These are phyloP conservation scores for Pseudoatta argentina DNA, from an alignment of 1,140 invertebrate genomes.

Conservation along the genomic window DNA sequence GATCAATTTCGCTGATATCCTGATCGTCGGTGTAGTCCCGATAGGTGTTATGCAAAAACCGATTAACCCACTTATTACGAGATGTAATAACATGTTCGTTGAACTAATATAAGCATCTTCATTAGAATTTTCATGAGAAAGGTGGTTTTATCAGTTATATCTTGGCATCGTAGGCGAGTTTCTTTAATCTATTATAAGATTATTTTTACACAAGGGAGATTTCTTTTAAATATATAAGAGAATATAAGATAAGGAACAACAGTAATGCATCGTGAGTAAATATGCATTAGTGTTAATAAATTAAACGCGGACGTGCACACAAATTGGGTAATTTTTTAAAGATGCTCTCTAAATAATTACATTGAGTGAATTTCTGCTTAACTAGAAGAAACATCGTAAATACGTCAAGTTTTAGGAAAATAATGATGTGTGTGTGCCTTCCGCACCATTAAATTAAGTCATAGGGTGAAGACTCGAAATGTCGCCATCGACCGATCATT, in stretches of 20 bases:
- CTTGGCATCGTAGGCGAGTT: background rate
- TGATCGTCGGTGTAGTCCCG: conserved; percentile 4
- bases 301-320: background rate
- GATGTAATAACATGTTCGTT: background rate
- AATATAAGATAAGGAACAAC: too few species aligned
- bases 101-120: conserved; percentile 31
- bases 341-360: conserved; percentile 21
- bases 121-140: conserved; percentile 24
- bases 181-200: background rate
- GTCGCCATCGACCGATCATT: conserved; percentile 52
- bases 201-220: background rate
- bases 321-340: background rate
- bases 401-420: conserved; percentile 14
- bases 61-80: conserved; percentile 71
- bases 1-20: conserved; percentile 67
- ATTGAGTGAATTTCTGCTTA: background rate
- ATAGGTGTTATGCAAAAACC: conserved; percentile 67
- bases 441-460: conserved; percentile 64
- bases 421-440: conserved; percentile 62
- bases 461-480: conserved; percentile 65
- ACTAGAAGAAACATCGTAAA: background rate
- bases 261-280: background rate
- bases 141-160: background rate
- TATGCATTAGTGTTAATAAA: background rate
- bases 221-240: background rate